These are phyloP conservation scores for Sceloporus undulatus DNA, from an alignment of 2,113 vertebrate genomes.

Conservation along the genomic window DNA sequence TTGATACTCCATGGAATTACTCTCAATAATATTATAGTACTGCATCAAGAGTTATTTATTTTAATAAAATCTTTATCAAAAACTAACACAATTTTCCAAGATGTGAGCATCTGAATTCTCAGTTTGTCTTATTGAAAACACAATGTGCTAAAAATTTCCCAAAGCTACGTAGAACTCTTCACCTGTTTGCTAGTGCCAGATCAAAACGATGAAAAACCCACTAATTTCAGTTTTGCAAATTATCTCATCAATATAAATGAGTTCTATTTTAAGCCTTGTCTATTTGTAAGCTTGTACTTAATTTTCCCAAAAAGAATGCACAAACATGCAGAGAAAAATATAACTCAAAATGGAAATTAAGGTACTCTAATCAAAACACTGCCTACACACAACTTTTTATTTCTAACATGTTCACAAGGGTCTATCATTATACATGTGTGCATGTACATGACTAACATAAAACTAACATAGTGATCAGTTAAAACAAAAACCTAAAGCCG, in stretches of 20 bases:
- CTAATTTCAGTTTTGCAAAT: slow-evolving; percentile 33
- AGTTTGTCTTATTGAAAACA: slow-evolving; percentile 1
- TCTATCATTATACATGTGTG: rapidly evolving
- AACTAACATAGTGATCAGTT: background rate
- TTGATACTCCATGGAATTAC: background rate
- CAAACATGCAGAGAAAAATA: slow-evolving; percentile 26
- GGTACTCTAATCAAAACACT: background rate
- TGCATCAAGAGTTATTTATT: background rate
- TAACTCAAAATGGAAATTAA: slow-evolving; percentile 20
- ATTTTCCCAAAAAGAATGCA: slow-evolving; percentile 22
- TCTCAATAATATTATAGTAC: background rate
- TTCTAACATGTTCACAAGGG: background rate
- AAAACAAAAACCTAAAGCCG: background rate
- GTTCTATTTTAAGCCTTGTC: slow-evolving; percentile 25
- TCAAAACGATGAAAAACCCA: slow-evolving; percentile 6
- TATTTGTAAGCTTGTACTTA: background rate
- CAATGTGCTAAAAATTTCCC: background rate
- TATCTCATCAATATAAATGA: slow-evolving; percentile 29
- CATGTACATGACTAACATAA: background rate
- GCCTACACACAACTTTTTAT: background rate
- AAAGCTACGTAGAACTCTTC: slow-evolving; percentile 5
- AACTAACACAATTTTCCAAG: background rate
- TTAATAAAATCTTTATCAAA: slow-evolving; percentile 10
- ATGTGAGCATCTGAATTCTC: background rate
- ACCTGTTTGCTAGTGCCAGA: background rate